These are phyloP conservation scores for Zosterops lateralis DNA, from an alignment of 2,113 vertebrate genomes.

Conservation along the genomic window DNA sequence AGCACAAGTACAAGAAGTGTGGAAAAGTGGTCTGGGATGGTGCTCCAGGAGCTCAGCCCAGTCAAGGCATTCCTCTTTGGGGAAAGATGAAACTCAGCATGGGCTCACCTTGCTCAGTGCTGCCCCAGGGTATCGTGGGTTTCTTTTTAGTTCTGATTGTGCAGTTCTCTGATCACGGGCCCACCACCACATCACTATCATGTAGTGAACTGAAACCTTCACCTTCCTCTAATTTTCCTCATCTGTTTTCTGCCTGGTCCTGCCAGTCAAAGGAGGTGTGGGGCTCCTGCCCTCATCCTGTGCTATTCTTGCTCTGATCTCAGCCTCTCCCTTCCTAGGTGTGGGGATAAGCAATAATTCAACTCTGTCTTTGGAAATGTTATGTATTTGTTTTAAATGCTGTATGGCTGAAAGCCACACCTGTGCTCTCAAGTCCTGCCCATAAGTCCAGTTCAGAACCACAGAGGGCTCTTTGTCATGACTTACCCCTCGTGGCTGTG, in stretches of 20 bases:
- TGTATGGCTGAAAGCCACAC: not conserved
- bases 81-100: not conserved
- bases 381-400: not conserved
- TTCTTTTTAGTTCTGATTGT: not conserved
- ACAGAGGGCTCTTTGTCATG: not conserved
- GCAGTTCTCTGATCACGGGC: not conserved
- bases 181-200: not conserved
- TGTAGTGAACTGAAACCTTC: not conserved
- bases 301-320: not conserved
- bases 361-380: not conserved
- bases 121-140: not conserved
- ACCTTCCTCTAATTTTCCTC: not conserved
- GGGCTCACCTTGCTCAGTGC: not conserved
- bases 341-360: not conserved
- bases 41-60: not conserved
- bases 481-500: not conserved
- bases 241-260: not conserved
- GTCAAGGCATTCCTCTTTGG: fast-evolving
- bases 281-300: not conserved
- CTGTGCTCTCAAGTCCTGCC: not conserved
- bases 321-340: not conserved
- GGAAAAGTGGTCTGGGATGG: not conserved
- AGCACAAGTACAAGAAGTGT: not conserved
- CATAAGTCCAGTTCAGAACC: fast-evolving
- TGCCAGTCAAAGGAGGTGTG: not conserved